Base-by-base conservation (phyloP, 2,888 invertebrate species). In the Cosmopolites sordidus region DNA sequence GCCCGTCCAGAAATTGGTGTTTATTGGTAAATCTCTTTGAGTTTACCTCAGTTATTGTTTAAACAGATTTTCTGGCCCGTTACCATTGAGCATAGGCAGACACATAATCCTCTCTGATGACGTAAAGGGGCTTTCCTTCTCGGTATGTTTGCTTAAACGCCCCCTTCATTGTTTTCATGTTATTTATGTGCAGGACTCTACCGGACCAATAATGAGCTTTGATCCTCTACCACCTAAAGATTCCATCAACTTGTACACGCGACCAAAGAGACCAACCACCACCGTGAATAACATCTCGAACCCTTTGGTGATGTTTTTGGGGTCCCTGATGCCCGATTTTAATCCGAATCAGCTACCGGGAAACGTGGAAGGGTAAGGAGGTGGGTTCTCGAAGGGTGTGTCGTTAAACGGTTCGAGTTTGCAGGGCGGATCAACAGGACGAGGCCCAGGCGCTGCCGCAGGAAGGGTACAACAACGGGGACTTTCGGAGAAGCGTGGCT, bases 191-290 rank as follows among this genome's bases (percentile, higher is more conserved):
- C 51, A 74, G 74, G 72, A 73, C 47, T 62, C 65, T 38, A 75
- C 76, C 56, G 78, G 78, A 12, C 76, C 82, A n/a, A 79, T 89
- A 46, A 76, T 89, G 66, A 83, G 83, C 57, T 86, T 86, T 66
- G 90, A 91, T 74, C 90, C 90, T 3, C 73, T 90, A 54, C 91
- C 91, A 12, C 91, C 91, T 1, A 64, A 75, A 37, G 87, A 91
- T 72, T 82, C 86, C 0, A 80, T 89, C 18, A 82, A 85, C 65
- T 78, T 84, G 52, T 91, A 91, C 70, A 78, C 81, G 43, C 79
- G 82, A 59, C 75, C 77, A 18, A 69, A 69, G 61, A 67, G 70
- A 50, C 68, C 69, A 8, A 61, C 64, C 18, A 58, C 66, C 29
- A 58, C 66, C 29, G 64, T 60, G 9, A 64, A 60, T 50, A 66